phyloP scores from a whole-genome alignment of 2,888 invertebrate genomes.

The Trichogramma evanescens region DNA sequence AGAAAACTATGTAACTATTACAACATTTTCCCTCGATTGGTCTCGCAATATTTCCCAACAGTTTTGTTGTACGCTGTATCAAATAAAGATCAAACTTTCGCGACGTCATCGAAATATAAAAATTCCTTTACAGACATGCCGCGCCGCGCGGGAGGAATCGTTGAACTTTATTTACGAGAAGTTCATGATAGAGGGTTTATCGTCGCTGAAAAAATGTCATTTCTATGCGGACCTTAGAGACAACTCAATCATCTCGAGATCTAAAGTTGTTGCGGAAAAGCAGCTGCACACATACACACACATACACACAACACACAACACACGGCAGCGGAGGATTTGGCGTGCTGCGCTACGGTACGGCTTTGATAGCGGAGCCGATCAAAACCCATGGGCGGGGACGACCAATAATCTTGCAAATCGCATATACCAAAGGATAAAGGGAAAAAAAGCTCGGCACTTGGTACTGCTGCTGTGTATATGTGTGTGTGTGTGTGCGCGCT shows the following conservation, averaged over 20 bases:
- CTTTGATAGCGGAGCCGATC: constrained; percentile 5
- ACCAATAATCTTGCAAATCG: constrained; percentile 8
- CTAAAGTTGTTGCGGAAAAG: constrained; percentile 9
- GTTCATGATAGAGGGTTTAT: background rate
- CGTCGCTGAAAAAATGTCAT: constrained; percentile 8
- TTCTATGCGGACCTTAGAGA: constrained; percentile 5
- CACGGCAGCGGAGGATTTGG: background rate
- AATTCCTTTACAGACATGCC: no score
- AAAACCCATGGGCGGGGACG: constrained; percentile 2
- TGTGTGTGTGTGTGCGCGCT: background rate
- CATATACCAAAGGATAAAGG: background rate
- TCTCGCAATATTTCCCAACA: no score
- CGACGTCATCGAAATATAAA: no score
- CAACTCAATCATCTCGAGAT: constrained; percentile 13
- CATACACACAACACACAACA: no score
- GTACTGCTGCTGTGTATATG: background rate
- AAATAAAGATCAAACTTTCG: no score
- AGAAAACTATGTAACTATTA: no score
- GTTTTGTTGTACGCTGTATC: no score
- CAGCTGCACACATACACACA: no score
- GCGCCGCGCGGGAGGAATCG: background rate
- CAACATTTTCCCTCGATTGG: no score
- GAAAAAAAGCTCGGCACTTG: no score
- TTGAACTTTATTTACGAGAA: constrained; percentile 1
- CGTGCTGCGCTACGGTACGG: background rate